These are phyloP conservation scores for Caenorhabditis sp. DNA, from an alignment of 2,888 invertebrate species.

Conservation along the genomic window DNA sequence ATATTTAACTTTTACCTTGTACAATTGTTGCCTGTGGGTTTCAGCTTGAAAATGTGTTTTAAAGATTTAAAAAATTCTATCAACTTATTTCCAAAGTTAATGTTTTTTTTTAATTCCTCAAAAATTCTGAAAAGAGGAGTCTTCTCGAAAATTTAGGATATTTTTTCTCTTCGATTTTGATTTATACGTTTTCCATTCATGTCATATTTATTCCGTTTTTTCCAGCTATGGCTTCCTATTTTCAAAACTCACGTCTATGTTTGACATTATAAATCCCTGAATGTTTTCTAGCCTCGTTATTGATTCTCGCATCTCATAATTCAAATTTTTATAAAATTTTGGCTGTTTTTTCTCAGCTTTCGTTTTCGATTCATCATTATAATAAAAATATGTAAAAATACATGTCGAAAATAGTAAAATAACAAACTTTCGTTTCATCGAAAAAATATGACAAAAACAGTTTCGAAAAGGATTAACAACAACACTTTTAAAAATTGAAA, in stretches of 20 bases:
- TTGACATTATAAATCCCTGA: constrained; percentile 18
- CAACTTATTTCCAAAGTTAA: no score
- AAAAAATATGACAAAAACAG: not conserved
- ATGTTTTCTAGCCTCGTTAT: constrained; percentile 22
- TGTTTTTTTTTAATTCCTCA: no score
- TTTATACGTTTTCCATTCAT: no score
- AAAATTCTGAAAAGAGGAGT: no score
- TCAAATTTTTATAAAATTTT: constrained; percentile 29
- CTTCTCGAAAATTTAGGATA: no score
- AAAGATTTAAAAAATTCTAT: no score
- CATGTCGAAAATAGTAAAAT: not conserved
- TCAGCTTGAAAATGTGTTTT: no score
- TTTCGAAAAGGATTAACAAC: not conserved
- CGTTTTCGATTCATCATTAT: not conserved
- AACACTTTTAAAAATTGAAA: not conserved
- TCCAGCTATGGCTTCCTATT: no score
- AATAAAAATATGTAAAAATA: not conserved
- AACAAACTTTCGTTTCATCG: constrained; percentile 1
- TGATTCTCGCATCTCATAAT: constrained; percentile 31
- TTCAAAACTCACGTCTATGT: constrained; percentile 19
- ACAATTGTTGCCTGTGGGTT: no score
- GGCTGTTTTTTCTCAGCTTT: constrained; percentile 8
- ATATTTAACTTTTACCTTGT: no score
- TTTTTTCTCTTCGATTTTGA: not conserved
- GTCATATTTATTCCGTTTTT: no score